Conservation (phyloP, 2,888 invertebrate species). For the Trisateles emortualis region DNA sequence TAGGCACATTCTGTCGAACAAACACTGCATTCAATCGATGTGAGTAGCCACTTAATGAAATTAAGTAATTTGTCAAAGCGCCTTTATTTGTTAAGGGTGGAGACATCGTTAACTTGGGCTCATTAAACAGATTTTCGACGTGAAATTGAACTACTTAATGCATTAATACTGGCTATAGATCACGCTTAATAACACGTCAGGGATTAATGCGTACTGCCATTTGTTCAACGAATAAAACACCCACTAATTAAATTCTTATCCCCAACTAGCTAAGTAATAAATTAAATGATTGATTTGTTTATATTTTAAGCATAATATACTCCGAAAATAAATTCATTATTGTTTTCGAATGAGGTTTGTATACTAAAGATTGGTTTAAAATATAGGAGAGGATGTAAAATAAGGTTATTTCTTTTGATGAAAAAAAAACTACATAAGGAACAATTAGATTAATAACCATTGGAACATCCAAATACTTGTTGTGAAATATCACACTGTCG, state of each 20-base stretch:
- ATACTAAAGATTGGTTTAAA: too few relatives aligned
- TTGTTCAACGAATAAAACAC: conserved; percentile 23
- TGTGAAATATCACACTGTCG: too few relatives aligned
- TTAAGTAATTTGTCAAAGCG: conserved; percentile 82
- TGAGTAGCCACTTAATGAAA: conserved; percentile 80
- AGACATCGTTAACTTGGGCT: conserved; percentile 55
- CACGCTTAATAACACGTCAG: conserved; percentile 42
- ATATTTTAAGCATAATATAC: conserved; percentile 18
- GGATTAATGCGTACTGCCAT: conserved; percentile 29
- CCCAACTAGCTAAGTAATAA: too few relatives aligned
- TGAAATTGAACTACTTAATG: conserved; percentile 56
- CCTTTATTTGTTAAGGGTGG: conserved; percentile 74
- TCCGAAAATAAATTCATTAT: too few relatives aligned
- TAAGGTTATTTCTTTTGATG: too few relatives aligned
- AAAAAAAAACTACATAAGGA: too few relatives aligned
- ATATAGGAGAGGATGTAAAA: too few relatives aligned
- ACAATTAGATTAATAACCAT: too few relatives aligned
- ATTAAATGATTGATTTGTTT: conserved; percentile 15
- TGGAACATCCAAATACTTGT: too few relatives aligned
- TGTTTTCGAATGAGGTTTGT: too few relatives aligned
- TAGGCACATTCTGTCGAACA: conserved; percentile 60
- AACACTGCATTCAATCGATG: conserved; percentile 66
- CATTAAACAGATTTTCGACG: conserved; percentile 64
- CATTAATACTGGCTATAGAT: conserved; percentile 48
- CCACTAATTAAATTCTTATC: too few relatives aligned